Conservation (phyloP, 2,113 vertebrate species). For the Spermophilus dauricus region DNA sequence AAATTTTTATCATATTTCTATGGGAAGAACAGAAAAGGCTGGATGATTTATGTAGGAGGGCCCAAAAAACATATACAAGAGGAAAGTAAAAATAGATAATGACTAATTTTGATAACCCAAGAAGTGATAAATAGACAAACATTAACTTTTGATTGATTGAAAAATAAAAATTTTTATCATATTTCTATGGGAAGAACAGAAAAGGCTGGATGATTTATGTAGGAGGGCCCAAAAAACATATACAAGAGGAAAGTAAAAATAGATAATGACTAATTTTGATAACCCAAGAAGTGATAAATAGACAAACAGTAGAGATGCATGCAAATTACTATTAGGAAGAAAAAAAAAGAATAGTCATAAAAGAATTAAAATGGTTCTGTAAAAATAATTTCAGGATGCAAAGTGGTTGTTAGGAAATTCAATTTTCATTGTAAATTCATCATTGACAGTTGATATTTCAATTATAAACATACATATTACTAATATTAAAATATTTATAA, state of each 20-base stretch:
- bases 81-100: not conserved
- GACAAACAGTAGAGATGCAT: not conserved
- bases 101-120: not conserved
- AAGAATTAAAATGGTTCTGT: not conserved
- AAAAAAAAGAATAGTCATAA: not conserved
- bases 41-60: not conserved
- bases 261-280: not conserved
- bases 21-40: not conserved
- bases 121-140: not conserved
- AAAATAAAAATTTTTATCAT: not conserved
- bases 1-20: not conserved
- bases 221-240: not conserved
- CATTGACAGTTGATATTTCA: not conserved
- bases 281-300: not conserved
- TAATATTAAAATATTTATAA: not conserved
- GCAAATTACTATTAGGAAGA: not conserved
- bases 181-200: not conserved
- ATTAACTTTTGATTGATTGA: not conserved
- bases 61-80: not conserved
- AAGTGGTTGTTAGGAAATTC: not conserved
- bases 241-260: not conserved
- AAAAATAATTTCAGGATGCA: not conserved
- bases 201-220: not conserved
- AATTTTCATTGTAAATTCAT: not conserved
- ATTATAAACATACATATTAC: not conserved